Percentiles rank a stretch among this genome's conserved stretches.
Conservation (phyloP, 2,888 invertebrate genomes). For the Leptopterna dolabrata region DNA sequence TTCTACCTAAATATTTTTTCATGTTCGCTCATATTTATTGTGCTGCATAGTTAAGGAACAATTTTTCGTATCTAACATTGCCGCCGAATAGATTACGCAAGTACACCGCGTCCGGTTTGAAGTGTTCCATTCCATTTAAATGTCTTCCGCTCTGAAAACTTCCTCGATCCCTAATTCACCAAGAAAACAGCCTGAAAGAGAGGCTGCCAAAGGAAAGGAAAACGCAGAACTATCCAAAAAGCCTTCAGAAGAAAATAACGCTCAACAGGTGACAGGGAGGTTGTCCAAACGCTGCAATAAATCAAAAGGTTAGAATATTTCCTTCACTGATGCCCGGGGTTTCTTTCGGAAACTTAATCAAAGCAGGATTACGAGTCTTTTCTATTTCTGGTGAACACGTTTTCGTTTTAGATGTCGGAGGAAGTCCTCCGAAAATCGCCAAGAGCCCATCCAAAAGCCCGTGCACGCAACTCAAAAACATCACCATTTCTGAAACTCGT, state of each 20-base stretch:
- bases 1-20: too few species aligned
- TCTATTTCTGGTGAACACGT: too few species aligned
- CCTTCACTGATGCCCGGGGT: too few species aligned
- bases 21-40: too few species aligned
- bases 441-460: constrained; percentile 44
- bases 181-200: not conserved
- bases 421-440: constrained; percentile 26
- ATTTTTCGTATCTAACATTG: too few species aligned
- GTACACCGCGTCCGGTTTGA: too few species aligned
- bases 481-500: not conserved
- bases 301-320: not conserved
- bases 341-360: too few species aligned
- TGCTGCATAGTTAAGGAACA: too few species aligned
- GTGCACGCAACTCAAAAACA: not conserved
- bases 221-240: not conserved
- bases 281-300: not conserved
- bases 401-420: not conserved
- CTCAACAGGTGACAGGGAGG: not conserved
- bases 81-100: too few species aligned
- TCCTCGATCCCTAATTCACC: constrained; percentile 33
- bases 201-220: constrained; percentile 17
- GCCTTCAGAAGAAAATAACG: not conserved
- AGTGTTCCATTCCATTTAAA: not conserved
- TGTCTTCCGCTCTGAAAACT: constrained; percentile 21
- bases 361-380: too few species aligned